Percentiles rank a stretch among this genome's conserved stretches.
phyloP scores from a whole-genome alignment of 2,113 vertebrate genomes.

The Conger conger region DNA sequence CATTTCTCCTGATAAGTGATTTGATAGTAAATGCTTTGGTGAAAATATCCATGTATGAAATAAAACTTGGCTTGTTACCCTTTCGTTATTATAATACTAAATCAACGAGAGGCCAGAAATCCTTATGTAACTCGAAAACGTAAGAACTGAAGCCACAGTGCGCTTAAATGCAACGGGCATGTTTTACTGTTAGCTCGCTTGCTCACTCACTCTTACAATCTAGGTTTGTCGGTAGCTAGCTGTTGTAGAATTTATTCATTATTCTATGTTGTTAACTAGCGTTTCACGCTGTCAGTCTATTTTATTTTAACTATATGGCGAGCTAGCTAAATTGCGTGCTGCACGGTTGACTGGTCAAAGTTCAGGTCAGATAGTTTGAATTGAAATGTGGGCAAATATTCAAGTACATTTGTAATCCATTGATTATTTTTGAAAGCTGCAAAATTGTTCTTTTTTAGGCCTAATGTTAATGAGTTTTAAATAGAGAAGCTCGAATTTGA shows the following conservation, averaged over 20 bases:
- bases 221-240: neutral
- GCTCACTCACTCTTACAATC: neutral
- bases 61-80: slow-evolving; percentile 11
- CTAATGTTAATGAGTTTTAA: slow-evolving; percentile 22
- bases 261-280: neutral
- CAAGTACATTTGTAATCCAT: slow-evolving; percentile 6
- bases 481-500: slow-evolving; percentile 14
- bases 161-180: slow-evolving; percentile 7
- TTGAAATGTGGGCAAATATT: slow-evolving; percentile 1
- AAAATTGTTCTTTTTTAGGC: slow-evolving; percentile 29
- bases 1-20: slow-evolving; percentile 29
- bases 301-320: slow-evolving; percentile 11
- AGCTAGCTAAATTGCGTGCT: slow-evolving; percentile 25
- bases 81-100: neutral
- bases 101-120: slow-evolving; percentile 11
- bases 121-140: slow-evolving; percentile 22
- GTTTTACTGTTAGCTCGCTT: neutral
- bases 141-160: slow-evolving; percentile 2
- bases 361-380: slow-evolving; percentile 20
- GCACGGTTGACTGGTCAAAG: slow-evolving; percentile 28
- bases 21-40: slow-evolving; percentile 32
- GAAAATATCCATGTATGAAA: neutral
- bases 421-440: neutral
- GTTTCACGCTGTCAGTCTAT: neutral
- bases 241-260: neutral